Conservation (phyloP, 2,113 vertebrate species). For the Chloebia gouldiae region DNA sequence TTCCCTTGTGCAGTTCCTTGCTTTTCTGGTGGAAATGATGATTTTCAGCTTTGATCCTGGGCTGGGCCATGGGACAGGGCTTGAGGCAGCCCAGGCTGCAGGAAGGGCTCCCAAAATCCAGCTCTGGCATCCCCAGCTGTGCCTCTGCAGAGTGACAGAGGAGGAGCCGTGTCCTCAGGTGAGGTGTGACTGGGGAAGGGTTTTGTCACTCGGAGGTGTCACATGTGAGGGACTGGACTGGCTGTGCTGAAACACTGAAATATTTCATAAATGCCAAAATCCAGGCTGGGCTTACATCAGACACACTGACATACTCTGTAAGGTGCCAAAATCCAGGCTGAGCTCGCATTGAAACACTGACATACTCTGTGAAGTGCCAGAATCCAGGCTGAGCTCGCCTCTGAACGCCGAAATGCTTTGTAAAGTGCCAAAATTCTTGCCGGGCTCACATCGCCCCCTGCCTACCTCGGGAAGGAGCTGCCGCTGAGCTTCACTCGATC, state of each 20-base stretch:
- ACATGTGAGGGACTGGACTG: rapidly evolving
- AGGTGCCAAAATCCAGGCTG: background rate
- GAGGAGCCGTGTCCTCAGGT: rapidly evolving
- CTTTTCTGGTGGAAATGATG: background rate
- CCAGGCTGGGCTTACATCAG: background rate
- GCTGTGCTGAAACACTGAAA: background rate
- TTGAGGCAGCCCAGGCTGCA: background rate
- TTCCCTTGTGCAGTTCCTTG: rapidly evolving
- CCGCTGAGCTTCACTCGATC: constrained; percentile 56
- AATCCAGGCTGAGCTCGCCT: rapidly evolving
- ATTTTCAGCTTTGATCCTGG: background rate
- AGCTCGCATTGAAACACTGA: background rate
- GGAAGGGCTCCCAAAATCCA: background rate
- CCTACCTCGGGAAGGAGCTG: background rate
- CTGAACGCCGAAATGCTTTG: rapidly evolving
- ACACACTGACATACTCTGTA: background rate
- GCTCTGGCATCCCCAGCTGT: background rate
- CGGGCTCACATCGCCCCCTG: rapidly evolving
- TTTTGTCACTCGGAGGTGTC: background rate
- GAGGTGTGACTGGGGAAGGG: background rate
- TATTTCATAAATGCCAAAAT: background rate
- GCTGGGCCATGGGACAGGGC: no score
- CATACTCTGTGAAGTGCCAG: background rate
- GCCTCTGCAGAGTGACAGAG: rapidly evolving
- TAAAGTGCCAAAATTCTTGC: background rate